phyloP scores from a whole-genome alignment of 2,888 invertebrate genomes.

The Acanthopleura granulata region DNA sequence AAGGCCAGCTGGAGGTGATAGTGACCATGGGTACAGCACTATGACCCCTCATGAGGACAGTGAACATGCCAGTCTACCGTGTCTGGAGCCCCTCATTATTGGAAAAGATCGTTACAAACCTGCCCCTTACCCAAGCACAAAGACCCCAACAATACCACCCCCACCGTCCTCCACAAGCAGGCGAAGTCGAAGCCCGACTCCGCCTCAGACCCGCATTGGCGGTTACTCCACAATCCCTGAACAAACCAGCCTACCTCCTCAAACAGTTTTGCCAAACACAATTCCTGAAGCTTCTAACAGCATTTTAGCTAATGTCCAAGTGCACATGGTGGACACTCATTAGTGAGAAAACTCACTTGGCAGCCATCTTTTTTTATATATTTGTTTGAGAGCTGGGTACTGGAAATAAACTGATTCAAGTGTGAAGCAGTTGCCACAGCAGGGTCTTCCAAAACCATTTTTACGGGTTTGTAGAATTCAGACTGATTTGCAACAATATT shows the following conservation, averaged over 20 bases:
- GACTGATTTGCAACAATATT: too few relatives aligned
- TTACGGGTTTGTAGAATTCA: too few relatives aligned
- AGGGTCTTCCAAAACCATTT: too few relatives aligned
- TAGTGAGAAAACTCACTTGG: conserved; percentile 27
- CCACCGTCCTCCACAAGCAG: conserved; percentile 56
- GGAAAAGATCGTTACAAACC: conserved; percentile 66
- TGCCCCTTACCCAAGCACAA: conserved; percentile 40
- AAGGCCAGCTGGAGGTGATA: conserved; percentile 80
- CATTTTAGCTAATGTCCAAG: conserved; percentile 89
- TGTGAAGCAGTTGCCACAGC: too few relatives aligned
- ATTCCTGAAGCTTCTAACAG: conserved; percentile 71
- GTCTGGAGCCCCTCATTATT: conserved; percentile 64
- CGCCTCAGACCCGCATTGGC: conserved; percentile 55
- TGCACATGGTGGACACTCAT: conserved; percentile 85
- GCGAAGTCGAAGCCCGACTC: conserved; percentile 65
- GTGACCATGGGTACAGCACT: conserved; percentile 92
- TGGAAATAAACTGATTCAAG: too few relatives aligned
- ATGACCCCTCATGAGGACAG: conserved; percentile 67
- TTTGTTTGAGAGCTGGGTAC: too few relatives aligned
- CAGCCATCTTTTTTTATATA: too few relatives aligned
- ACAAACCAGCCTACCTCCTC: conserved; percentile 51
- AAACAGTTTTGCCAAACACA: conserved; percentile 48
- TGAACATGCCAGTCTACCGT: conserved; percentile 67
- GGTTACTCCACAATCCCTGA: conserved; percentile 54
- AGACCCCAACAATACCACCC: conserved; percentile 57